phyloP scores from a whole-genome alignment of 2,113 vertebrate genomes.

The Apus apus region DNA sequence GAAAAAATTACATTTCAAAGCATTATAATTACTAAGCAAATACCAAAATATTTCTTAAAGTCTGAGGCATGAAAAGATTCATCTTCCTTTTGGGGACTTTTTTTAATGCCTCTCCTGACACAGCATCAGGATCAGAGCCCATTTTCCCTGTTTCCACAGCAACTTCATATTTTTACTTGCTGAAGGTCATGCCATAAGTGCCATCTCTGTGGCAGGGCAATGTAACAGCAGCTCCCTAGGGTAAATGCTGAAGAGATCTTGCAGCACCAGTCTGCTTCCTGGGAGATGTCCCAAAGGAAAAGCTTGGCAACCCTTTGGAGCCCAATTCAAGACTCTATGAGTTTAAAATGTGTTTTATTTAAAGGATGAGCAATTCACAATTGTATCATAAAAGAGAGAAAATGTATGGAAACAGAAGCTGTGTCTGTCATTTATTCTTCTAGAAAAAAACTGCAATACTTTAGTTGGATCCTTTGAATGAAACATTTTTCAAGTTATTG shows the following conservation, averaged over 20 bases:
- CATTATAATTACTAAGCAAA: background rate
- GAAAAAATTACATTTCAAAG: background rate
- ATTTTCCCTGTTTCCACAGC: background rate
- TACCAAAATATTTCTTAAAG: background rate
- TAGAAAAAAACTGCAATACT: background rate
- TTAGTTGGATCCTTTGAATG: background rate
- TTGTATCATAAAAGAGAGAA: background rate
- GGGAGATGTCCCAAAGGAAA: background rate
- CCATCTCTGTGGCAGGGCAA: background rate
- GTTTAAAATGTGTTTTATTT: background rate
- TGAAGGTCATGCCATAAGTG: accelerated
- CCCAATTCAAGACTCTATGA: background rate
- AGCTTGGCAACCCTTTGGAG: background rate
- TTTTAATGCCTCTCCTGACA: background rate
- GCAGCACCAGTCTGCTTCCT: background rate
- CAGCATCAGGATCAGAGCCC: background rate
- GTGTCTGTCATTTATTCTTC: background rate
- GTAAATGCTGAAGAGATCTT: background rate
- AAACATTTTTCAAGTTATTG: background rate
- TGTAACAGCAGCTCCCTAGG: background rate
- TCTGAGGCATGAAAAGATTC: background rate
- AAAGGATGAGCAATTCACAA: background rate
- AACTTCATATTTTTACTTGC: background rate
- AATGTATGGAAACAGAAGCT: background rate
- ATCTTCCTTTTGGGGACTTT: background rate